Conservation (phyloP, 2,797 vertebrate genomes). For the Sebastolobus alascanus region DNA sequence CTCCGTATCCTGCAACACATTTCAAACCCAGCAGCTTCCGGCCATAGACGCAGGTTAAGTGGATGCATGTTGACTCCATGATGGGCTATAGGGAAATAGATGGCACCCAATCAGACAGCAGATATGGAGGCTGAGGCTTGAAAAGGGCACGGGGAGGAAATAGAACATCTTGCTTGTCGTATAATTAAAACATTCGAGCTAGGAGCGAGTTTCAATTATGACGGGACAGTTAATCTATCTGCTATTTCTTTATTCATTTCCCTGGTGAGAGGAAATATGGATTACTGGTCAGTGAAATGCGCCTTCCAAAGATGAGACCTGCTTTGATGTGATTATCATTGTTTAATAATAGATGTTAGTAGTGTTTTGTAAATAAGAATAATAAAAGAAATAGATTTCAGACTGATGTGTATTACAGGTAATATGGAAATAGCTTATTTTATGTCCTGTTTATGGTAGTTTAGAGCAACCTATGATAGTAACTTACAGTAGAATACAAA, state of each 20-base stretch:
- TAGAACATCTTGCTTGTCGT: conserved; percentile 50
- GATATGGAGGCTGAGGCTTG: conserved; percentile 28
- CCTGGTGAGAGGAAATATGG: conserved; percentile 46
- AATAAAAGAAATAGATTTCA: background rate
- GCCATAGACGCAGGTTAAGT: conserved; percentile 63
- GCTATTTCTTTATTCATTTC: conserved; percentile 66
- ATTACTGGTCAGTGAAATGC: conserved; percentile 40
- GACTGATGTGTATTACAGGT: background rate
- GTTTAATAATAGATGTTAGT: conserved; percentile 41
- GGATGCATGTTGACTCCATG: conserved; percentile 66
- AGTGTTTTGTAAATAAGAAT: background rate
- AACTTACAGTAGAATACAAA: background rate
- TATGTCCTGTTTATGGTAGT: background rate
- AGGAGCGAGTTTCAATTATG: conserved; percentile 67
- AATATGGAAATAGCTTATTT: conserved; percentile 7
- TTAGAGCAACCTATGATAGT: background rate
- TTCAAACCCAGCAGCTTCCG: conserved; percentile 58
- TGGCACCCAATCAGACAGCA: conserved; percentile 53
- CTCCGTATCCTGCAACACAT: conserved; percentile 47
- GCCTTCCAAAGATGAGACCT: conserved; percentile 36
- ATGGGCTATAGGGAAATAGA: conserved; percentile 57
- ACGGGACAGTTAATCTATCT: conserved; percentile 66
- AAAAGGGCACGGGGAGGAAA: conserved; percentile 63
- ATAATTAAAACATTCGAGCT: conserved; percentile 74
- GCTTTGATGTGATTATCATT: conserved; percentile 32